A percentile compares a stretch with the other conserved stretches of the same genome.
Conservation (phyloP, 2,113 vertebrate genomes). For the Beaufortia kweichowensis region DNA sequence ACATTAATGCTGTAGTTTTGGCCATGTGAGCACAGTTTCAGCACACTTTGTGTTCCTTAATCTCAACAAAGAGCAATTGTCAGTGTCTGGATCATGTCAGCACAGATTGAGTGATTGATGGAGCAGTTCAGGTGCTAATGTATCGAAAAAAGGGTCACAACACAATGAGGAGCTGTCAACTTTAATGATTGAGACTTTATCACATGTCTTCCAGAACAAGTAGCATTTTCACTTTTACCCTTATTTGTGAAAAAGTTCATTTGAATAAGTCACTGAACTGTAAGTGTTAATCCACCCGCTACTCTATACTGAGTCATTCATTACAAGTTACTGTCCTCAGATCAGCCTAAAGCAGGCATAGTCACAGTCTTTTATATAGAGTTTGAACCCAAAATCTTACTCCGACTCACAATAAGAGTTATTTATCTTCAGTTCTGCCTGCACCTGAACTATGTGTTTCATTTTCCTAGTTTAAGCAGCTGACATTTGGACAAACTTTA, state of each 20-base stretch:
- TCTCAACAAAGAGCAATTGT: too few species aligned
- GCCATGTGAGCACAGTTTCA: too few species aligned
- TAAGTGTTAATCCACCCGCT: not conserved
- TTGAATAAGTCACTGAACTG: constrained; percentile 29
- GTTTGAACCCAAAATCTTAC: constrained; percentile 6
- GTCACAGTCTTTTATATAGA: not conserved
- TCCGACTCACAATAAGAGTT: not conserved
- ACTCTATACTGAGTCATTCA: not conserved
- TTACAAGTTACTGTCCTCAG: not conserved
- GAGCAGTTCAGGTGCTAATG: not conserved
- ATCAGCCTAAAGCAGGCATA: not conserved
- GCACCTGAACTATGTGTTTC: not conserved
- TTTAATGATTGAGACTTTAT: not conserved
- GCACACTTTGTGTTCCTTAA: too few species aligned
- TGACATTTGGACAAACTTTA: constrained; percentile 17
- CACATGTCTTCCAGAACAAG: not conserved
- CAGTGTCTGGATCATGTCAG: not conserved
- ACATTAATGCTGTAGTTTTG: too few species aligned
- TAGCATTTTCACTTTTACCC: not conserved
- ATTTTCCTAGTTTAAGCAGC: not conserved
- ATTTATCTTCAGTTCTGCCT: not conserved
- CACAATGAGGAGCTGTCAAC: not conserved
- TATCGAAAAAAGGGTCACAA: constrained; percentile 3
- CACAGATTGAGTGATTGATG: not conserved
- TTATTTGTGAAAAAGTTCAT: not conserved